Percentiles rank a stretch among this genome's conserved stretches.
phyloP scores from a whole-genome alignment of 1,140 invertebrate species.

The Andricus grossulariae region DNA sequence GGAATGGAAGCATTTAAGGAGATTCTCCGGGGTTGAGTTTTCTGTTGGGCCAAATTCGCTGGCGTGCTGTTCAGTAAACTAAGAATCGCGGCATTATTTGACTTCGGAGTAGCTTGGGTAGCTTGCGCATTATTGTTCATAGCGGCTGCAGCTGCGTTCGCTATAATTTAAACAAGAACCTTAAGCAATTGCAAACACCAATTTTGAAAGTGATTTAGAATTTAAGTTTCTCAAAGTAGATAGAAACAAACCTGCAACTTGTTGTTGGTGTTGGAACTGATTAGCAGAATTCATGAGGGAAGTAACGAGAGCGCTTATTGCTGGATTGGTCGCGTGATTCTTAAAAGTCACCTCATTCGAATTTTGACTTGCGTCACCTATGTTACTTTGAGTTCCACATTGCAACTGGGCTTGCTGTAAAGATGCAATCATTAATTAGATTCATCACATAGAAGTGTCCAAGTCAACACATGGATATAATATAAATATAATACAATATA shows the following conservation, averaged over 20 bases:
- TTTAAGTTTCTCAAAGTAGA: slow-evolving; percentile 17
- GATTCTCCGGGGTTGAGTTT: slow-evolving; percentile 68
- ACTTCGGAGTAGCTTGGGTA: slow-evolving; percentile 69
- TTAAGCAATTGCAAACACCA: background rate
- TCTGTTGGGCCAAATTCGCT: slow-evolving; percentile 75
- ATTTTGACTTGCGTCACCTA: slow-evolving; percentile 64
- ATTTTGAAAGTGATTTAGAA: slow-evolving; percentile 10
- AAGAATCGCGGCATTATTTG: slow-evolving; percentile 82
- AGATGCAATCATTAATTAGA: slow-evolving; percentile 22
- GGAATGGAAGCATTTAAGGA: slow-evolving; percentile 70
- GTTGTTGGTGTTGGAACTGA: slow-evolving; percentile 84
- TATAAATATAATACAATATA: background rate
- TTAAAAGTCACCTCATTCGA: slow-evolving; percentile 77
- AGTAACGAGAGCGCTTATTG: slow-evolving; percentile 85
- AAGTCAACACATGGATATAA: background rate
- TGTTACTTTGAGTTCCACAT: slow-evolving; percentile 69
- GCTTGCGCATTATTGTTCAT: slow-evolving; percentile 74
- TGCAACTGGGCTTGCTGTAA: slow-evolving; percentile 79
- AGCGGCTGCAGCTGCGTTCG: slow-evolving; percentile 74
- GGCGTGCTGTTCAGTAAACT: slow-evolving; percentile 85
- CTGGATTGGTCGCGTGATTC: slow-evolving; percentile 82
- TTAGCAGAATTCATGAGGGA: slow-evolving; percentile 88
- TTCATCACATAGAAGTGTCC: background rate
- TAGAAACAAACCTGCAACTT: slow-evolving; percentile 75
- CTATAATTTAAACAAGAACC: slow-evolving; percentile 35